Evolutionary conservation across 1,140 invertebrate genomes (phyloP), one percentile per base, ranked within the genome.

Genomic region (Zaprionus camerounensis): DNA sequence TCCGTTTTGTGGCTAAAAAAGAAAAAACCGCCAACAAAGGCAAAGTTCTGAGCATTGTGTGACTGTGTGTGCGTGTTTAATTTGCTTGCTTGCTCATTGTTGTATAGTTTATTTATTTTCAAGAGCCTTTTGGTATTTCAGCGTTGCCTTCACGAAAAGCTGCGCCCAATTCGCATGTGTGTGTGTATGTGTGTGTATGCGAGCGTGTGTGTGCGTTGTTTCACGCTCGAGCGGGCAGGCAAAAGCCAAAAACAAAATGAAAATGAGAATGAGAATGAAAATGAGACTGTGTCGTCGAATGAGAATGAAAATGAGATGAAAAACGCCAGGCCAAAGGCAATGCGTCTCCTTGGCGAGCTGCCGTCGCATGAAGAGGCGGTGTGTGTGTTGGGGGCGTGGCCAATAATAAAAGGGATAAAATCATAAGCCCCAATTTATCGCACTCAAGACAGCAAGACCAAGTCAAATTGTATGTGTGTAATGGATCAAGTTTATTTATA

Each of bases 401-500:
- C 70, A 77, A 73, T 72, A 73, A 77, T 87, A 82, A 87, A 86
- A 88, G 71, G 85, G 84, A 88, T 88, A 79, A 87, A 87, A 87
- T 87, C 81, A 88, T 87, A 87, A 87, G 84, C 85, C 85, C 78
- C 78, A 87, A 87, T 88, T 88, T 87, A 87, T 87, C 80, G 84
- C 83, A 88, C 81, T 84, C 77, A 66, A 83, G 80, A 68, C 65
- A 55, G 67, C 78, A 77, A 46, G n/a, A 58, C 58, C 62, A 66
- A 77, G 49, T 73, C 70, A 87, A 87, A 82, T 87, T 82, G 80
- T 78, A 72, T 72, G 76, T 68, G 79, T 86, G 83, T 79, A 82
- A 84, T 87, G 84, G 84, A 88, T 87, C 84, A 87, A 88, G 81
- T 87, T 87, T 88, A 88, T 87, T 87, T 87, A 88, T 88, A 88